Evolutionary conservation across 2,797 vertebrate species (phyloP).

Genomic region (Takifugu ocellatus): DNA sequence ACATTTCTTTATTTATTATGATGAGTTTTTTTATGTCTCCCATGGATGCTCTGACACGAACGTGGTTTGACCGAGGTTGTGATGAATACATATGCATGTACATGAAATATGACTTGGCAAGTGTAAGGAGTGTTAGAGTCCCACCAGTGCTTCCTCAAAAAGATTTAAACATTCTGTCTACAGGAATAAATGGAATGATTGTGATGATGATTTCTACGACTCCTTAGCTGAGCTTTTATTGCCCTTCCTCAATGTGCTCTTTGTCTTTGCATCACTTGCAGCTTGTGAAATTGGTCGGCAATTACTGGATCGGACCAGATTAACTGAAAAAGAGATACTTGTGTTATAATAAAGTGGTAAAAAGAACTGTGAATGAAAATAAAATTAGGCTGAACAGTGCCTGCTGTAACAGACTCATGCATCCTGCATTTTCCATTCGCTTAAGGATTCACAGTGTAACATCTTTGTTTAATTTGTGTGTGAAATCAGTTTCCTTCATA

Average conservation of each 20-base stretch:
- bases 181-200: constrained; percentile 53
- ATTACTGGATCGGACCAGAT: constrained; percentile 20
- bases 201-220: constrained; percentile 67
- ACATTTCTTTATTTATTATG: not conserved
- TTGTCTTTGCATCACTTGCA: constrained; percentile 24
- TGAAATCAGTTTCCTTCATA: constrained; percentile 21
- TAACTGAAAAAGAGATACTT: constrained; percentile 5
- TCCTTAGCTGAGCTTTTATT: constrained; percentile 43
- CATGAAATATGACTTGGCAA: constrained; percentile 27
- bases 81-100: constrained; percentile 24
- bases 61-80: constrained; percentile 28
- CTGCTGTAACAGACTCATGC: constrained; percentile 2
- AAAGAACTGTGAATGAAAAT: constrained; percentile 8
- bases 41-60: constrained; percentile 23
- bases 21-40: constrained; percentile 10
- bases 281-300: constrained; percentile 29
- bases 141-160: constrained; percentile 41
- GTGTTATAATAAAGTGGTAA: constrained; percentile 7
- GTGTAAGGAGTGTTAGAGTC: constrained; percentile 17
- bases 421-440: not conserved
- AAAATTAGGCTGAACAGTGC: not conserved
- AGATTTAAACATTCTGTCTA: constrained; percentile 47
- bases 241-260: constrained; percentile 24
- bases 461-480: not conserved
- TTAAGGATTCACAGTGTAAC: constrained; percentile 7